Base-by-base conservation (phyloP, 2,797 vertebrate species). In the Schizopygopsis pylzovi region DNA sequence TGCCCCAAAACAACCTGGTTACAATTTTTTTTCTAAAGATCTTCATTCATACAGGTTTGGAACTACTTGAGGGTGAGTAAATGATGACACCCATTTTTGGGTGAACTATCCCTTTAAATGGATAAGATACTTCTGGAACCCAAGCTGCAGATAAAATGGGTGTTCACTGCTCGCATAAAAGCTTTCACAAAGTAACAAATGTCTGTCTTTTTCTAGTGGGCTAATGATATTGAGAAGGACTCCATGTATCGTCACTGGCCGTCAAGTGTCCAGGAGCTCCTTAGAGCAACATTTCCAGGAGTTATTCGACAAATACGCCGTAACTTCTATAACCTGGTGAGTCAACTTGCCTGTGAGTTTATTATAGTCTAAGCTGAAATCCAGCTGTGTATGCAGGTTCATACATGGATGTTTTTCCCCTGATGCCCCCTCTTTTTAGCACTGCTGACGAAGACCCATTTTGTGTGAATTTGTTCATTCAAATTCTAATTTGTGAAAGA, bases 311-410 rank as follows among this genome's bases (percentile, higher is more conserved):
- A 97, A 89, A 95, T 99, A 85, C 93, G 97, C 76, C 96, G 96
- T 15, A 99, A 99, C 94, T 96, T 99, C 90, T 98, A 97, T 90
- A 98, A 97, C 92, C 89, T 99, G 97, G 98, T 99, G 91, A 95
- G 97, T 94, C 81, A 85, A 6, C 70, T 59, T 65, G 6, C 5
- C 61, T 28, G 47, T 71, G 52, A 85, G 28, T 70, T 79, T 6
- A 52, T 59, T 76, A 43, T 81, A 76, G 15, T 28, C 33, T 49
- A 39, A 68, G 43, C 63, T 39, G 37, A 43, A 77, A 33, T 71
- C 18, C 47, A 79, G 39, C 37, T 83, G 20, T 63, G 78, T 52
- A 25, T 4, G 73, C 70, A 65, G 59, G 33, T 65, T 54, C 15
- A 20, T 54, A 1, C 75, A 28, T 16, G 20, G 37, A 37, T 70